Base-by-base conservation (phyloP, 2,797 vertebrate genomes). In the Darevskia mixta region DNA sequence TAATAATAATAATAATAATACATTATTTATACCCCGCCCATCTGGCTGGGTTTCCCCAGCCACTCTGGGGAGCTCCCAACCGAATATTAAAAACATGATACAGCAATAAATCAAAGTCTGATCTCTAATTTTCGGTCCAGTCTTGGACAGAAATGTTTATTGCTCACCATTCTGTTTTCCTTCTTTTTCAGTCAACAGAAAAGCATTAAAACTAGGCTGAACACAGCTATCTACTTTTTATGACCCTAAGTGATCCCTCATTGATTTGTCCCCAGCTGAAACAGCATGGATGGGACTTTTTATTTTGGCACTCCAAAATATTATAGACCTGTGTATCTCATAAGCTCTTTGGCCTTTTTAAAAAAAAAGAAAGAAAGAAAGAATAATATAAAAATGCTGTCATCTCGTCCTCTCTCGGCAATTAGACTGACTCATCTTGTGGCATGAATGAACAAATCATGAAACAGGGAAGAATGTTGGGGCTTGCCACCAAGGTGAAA, bases 231-330 rank as follows among this genome's bases (percentile, higher is more conserved):
- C 82, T 55, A 78, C 13, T 13, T 66, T 94, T 96, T 94, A 95
- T 88, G 86, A 83, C 93, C 84, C 90, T 91, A 96, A 95, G 88
- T 93, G 85, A 41, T 92, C 71, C 88, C 64, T 92, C 93, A 94
- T 88, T 96, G 94, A 97, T 96, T 94, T 91, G 80, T 93, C 91
- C 41, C 29, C 80, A 91, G 86, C 83, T 95, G 95, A 96, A 96
- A 92, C 71, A 84, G 78, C 25, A 55, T 90, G 84, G 81, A 55
- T 71, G 13, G 6, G 35, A 85, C 89, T 79, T 88, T 89, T 95
- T 90, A 82, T 93, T 93, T 94, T 91, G 96, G 79, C 87, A 94
- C 75, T 49, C 90, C 87, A 94, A 95, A 96, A 95, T 90, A 93
- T 32, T 72, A 15, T 86, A 96, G 95, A 95, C 87, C 43, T 88